These are phyloP conservation scores for Eptatretus burgeri DNA, from an alignment of 2,113 vertebrate genomes.

Conservation along the genomic window DNA sequence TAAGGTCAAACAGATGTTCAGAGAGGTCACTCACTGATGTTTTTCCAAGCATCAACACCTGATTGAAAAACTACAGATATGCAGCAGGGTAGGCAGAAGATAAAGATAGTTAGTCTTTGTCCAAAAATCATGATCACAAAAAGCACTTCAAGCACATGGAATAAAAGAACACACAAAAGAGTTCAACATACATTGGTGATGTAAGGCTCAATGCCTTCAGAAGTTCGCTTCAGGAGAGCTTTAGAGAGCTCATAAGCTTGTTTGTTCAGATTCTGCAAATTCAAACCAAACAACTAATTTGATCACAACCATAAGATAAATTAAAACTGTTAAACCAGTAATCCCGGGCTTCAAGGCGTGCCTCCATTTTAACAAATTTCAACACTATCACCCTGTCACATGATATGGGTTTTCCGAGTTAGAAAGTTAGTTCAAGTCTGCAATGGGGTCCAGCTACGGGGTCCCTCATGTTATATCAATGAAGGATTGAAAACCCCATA, in stretches of 20 bases:
- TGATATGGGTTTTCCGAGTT: too few relatives aligned
- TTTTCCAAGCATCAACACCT: slow-evolving; percentile 90
- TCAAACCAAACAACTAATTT: too few relatives aligned
- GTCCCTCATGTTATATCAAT: too few relatives aligned
- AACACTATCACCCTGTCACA: too few relatives aligned
- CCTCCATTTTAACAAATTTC: too few relatives aligned
- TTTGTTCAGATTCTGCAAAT: slow-evolving; percentile 77
- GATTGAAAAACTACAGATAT: slow-evolving; percentile 64
- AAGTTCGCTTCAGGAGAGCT: slow-evolving; percentile 77
- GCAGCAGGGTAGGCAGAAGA: neutral
- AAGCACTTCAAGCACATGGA: neutral
- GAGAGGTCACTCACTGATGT: slow-evolving; percentile 93
- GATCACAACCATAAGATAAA: too few relatives aligned
- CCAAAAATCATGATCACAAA: neutral
- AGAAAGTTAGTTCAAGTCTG: too few relatives aligned
- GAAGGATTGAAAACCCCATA: too few relatives aligned
- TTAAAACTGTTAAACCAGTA: too few relatives aligned
- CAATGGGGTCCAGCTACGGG: too few relatives aligned
- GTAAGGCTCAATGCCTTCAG: slow-evolving; percentile 82
- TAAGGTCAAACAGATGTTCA: slow-evolving; percentile 91
- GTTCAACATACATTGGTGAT: slow-evolving; percentile 64
- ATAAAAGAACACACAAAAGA: neutral
- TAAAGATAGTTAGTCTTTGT: too few relatives aligned
- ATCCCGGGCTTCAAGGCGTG: too few relatives aligned
- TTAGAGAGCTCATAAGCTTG: slow-evolving; percentile 91